phyloP scores from a whole-genome alignment of 2,113 vertebrate species.

The Lipotes vexillifer region DNA sequence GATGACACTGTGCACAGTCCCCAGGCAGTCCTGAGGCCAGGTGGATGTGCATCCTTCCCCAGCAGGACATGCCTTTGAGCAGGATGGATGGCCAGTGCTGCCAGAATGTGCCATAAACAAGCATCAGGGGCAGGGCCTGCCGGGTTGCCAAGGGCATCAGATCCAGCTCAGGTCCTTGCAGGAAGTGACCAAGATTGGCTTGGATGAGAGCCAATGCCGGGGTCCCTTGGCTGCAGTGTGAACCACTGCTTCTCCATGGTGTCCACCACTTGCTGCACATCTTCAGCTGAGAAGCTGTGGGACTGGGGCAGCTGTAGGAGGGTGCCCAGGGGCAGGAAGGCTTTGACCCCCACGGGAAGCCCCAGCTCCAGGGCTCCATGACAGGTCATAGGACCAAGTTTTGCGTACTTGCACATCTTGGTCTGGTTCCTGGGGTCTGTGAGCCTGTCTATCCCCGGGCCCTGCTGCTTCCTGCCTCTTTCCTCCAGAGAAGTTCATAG shows the following conservation, averaged over 20 bases:
- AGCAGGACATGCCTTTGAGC: slow-evolving; percentile 80
- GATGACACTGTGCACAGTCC: slow-evolving; percentile 75
- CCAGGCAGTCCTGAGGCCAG: slow-evolving; percentile 84
- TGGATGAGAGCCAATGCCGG: slow-evolving; percentile 81
- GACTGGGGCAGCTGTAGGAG: slow-evolving; percentile 84
- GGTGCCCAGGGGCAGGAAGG: slow-evolving; percentile 84
- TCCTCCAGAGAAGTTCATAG: slow-evolving; percentile 1
- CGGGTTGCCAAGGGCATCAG: slow-evolving; percentile 76
- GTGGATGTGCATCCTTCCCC: slow-evolving; percentile 87
- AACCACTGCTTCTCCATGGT: slow-evolving; percentile 87
- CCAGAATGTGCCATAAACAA: slow-evolving; percentile 86
- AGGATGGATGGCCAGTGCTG: slow-evolving; percentile 86
- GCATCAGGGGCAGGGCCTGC: slow-evolving; percentile 78
- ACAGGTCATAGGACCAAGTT: slow-evolving; percentile 83
- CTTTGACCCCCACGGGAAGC: slow-evolving; percentile 78
- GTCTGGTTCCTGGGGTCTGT: slow-evolving; percentile 53
- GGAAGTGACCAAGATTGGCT: slow-evolving; percentile 89
- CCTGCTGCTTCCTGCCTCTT: background rate
- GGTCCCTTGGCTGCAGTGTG: slow-evolving; percentile 75
- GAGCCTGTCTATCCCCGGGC: background rate
- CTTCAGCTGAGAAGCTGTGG: slow-evolving; percentile 79
- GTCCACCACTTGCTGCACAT: slow-evolving; percentile 82
- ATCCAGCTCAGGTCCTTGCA: slow-evolving; percentile 84
- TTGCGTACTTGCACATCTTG: slow-evolving; percentile 83
- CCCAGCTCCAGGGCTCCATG: slow-evolving; percentile 86